These are phyloP conservation scores for Xerus inauris DNA, from an alignment of 2,113 vertebrate species.

Conservation along the genomic window DNA sequence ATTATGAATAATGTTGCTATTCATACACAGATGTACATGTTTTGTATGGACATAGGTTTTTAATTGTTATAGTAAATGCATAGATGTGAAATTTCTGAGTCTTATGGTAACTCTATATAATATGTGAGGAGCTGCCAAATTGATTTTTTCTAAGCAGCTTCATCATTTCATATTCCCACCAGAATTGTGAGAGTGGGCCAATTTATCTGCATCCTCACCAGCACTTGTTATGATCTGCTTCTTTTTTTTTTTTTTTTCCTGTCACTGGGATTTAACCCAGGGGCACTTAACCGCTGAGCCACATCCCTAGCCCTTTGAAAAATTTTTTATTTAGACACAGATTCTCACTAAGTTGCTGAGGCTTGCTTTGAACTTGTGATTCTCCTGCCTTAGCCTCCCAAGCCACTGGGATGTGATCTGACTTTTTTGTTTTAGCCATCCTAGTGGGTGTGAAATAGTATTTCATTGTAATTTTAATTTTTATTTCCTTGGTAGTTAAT, in stretches of 20 bases:
- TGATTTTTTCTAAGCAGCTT: neutral
- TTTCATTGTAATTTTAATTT: constrained; percentile 6
- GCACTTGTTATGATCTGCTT: neutral
- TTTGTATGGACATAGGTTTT: neutral
- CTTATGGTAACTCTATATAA: neutral
- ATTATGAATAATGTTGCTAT: constrained; percentile 1
- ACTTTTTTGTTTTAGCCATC: neutral
- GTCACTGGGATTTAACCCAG: no score
- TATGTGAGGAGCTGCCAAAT: neutral
- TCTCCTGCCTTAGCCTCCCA: no score
- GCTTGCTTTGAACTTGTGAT: no score
- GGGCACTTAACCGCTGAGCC: no score
- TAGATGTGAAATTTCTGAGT: neutral
- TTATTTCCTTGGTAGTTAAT: neutral
- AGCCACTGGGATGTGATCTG: neutral
- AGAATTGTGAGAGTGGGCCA: neutral
- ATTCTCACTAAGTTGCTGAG: no score
- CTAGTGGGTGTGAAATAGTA: neutral
- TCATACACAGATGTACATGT: neutral
- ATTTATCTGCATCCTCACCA: neutral
- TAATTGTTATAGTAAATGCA: no score
- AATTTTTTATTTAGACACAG: no score
- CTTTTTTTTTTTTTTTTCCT: neutral
- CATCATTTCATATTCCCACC: neutral
- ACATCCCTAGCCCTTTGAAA: no score